These are phyloP conservation scores for Cepphus grylle DNA, from an alignment of 2,113 vertebrate genomes.

Conservation along the genomic window DNA sequence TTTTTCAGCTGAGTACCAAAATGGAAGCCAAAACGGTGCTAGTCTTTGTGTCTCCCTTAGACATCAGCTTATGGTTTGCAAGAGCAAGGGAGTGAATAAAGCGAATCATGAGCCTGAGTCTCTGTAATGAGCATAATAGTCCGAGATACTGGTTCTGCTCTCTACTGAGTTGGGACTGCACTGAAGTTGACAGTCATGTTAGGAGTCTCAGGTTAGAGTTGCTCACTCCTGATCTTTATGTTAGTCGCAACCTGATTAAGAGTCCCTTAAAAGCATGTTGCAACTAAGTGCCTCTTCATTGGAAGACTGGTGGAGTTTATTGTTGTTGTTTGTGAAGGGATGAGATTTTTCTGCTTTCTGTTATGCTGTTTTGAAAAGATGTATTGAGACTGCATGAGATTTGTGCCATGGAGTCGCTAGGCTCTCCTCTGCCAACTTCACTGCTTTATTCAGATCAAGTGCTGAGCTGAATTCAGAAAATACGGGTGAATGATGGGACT, in stretches of 20 bases:
- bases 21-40: background rate
- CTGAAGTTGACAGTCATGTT: background rate
- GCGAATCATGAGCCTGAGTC: background rate
- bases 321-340: background rate
- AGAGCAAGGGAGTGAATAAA: background rate
- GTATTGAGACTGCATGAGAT: background rate
- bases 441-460: background rate
- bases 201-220: background rate
- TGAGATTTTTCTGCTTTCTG: background rate
- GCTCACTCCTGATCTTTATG: background rate
- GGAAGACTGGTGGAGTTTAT: background rate
- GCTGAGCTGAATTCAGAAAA: slow-evolving; percentile 6
- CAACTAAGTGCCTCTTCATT: background rate
- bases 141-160: background rate
- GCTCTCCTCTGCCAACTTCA: background rate
- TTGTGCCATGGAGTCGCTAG: background rate
- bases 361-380: background rate
- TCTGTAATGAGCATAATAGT: background rate
- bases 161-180: background rate
- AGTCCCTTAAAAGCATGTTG: background rate
- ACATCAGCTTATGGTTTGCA: background rate
- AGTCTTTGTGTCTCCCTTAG: background rate
- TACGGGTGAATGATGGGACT: background rate
- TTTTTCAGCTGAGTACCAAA: background rate
- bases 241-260: background rate